Percentiles rank a stretch among this genome's conserved stretches.
Evolutionary conservation across 2,113 vertebrate species (phyloP).

Genomic region (Sarotherodon lohbergeri): DNA sequence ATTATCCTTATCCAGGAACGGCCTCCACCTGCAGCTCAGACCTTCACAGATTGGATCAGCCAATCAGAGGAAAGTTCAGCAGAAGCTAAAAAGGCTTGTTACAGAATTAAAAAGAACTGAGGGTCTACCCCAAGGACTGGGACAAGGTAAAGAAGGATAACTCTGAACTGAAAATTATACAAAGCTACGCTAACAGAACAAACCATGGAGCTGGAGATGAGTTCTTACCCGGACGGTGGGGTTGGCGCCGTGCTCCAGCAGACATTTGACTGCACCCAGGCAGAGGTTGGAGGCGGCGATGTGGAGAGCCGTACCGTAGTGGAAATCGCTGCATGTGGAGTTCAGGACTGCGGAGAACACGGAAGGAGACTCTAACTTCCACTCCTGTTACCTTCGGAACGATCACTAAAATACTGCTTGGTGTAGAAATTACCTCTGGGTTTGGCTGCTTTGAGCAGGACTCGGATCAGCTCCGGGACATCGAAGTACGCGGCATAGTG

Average conservation of each 20-base stretch:
- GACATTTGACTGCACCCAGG: conserved; percentile 85
- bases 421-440: conserved; percentile 72
- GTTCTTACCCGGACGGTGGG: conserved; percentile 77
- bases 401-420: background rate
- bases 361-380: background rate
- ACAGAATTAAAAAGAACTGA: background rate
- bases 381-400: background rate
- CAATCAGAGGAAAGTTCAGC: accelerated
- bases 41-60: background rate
- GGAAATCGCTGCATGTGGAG: conserved; percentile 89
- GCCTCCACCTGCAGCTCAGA: background rate
- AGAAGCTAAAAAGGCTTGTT: background rate
- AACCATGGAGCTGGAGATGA: background rate
- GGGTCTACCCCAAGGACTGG: background rate
- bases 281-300: conserved; percentile 93
- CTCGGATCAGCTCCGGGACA: conserved; percentile 83
- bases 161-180: background rate
- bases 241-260: conserved; percentile 89
- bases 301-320: conserved; percentile 86
- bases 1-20: background rate
- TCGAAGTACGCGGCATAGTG: conserved; percentile 93
- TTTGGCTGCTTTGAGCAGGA: conserved; percentile 80
- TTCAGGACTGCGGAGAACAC: conserved; percentile 76
- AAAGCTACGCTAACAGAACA: background rate
- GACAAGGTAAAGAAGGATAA: background rate